These are phyloP conservation scores for Alviniconcha marisindica DNA, from an alignment of 1,140 invertebrate genomes.

Conservation along the genomic window DNA sequence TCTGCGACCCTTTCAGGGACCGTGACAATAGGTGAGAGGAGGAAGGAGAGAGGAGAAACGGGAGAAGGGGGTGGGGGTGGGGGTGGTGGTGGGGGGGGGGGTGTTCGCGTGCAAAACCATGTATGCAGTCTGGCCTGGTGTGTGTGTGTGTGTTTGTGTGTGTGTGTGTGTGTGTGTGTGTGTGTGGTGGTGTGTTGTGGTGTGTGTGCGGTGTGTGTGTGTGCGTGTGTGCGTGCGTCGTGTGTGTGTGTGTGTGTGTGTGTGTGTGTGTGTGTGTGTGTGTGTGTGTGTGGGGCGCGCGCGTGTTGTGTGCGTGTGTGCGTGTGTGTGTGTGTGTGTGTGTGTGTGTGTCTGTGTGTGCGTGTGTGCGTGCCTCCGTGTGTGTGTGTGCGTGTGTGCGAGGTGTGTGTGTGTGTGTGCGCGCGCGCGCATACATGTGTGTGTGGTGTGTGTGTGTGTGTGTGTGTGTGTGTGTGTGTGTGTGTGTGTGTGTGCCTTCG, in stretches of 20 bases:
- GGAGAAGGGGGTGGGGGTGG: not conserved
- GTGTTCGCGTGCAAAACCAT: too few relatives aligned
- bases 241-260: not conserved
- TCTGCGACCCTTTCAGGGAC: too few relatives aligned
- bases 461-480: too few relatives aligned
- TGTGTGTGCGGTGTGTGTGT: too few relatives aligned
- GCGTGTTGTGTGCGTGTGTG: not conserved
- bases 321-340: not conserved
- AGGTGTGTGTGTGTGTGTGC: not conserved
- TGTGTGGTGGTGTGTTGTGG: too few relatives aligned
- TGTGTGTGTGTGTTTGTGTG: too few relatives aligned
- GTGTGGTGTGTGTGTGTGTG: too few relatives aligned
- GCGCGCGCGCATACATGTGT: not conserved
- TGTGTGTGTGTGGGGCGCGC: not conserved
- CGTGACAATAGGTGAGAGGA: not conserved
- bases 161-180: too few relatives aligned
- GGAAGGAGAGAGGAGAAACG: not conserved
- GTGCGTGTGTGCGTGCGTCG: not conserved
- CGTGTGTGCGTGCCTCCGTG: not conserved
- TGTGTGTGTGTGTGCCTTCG: too few relatives aligned
- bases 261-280: not conserved
- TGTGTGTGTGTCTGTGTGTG: not conserved
- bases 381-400: slow-evolving; percentile 11
- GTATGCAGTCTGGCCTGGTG: too few relatives aligned
- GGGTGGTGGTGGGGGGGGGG: not conserved